Percentiles rank a stretch among this genome's conserved stretches.
phyloP scores from a whole-genome alignment of 1,140 invertebrate species.

The Berghia stephanieae region DNA sequence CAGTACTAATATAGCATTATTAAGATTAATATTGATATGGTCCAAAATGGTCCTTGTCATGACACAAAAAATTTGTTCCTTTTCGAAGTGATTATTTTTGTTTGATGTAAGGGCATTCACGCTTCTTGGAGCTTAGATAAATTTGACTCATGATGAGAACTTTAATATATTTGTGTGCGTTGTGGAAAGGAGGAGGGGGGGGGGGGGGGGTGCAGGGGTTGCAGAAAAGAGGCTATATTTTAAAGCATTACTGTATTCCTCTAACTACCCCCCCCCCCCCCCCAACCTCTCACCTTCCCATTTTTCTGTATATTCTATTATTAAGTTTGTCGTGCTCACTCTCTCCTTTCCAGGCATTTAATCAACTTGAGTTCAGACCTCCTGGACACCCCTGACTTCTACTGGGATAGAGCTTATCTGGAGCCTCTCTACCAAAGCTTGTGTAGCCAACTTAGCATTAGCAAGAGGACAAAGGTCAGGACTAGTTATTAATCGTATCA shows the following conservation, averaged over 20 bases:
- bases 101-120: too few species aligned
- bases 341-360: constrained; percentile 71
- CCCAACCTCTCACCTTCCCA: too few species aligned
- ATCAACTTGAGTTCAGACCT: constrained; percentile 94
- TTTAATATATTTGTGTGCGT: too few species aligned
- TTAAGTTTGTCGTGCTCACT: neutral
- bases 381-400: constrained; percentile 94
- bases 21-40: too few species aligned
- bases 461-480: constrained; percentile 80
- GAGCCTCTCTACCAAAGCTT: constrained; percentile 84
- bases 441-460: constrained; percentile 84
- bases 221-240: neutral
- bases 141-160: too few species aligned
- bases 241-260: neutral
- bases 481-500: neutral
- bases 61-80: too few species aligned
- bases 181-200: too few species aligned
- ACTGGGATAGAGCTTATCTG: constrained; percentile 92
- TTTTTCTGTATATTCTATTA: neutral
- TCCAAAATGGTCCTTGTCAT: too few species aligned
- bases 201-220: neutral
- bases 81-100: too few species aligned
- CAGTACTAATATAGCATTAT: too few species aligned
- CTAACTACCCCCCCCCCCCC: neutral
- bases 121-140: too few species aligned